Base-by-base conservation (phyloP, 2,113 vertebrate genomes). In the Tetraodon nigroviridis region DNA sequence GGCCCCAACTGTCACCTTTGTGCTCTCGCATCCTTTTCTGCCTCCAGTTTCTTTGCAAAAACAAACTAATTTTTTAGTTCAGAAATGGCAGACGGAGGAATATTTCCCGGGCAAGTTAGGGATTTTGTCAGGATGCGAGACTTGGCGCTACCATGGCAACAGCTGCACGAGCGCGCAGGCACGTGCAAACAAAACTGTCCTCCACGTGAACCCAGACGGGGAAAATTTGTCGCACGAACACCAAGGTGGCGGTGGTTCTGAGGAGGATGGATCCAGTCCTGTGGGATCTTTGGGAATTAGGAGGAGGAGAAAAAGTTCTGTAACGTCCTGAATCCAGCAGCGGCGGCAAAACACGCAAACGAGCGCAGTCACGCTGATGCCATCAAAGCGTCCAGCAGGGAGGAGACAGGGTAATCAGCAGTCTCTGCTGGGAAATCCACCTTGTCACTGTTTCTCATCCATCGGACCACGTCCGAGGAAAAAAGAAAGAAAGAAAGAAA, bases 21-120 rank as follows among this genome's bases (percentile, higher is more conserved):
- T 5, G 24, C 24, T 24, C 24, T 24, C 5, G 24, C 3, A 24
- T 24, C 29, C 8, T 32, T 32, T 32, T 7, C 5, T 8, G 8
- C 29, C 29, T 32, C 8, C 8, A 22, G 11, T 52, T 18, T 40
- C 4, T 16, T 29, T 15, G 8, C 4, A 24, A 15, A 46, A 7
- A 22, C 5, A 8, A 8, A 53, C 46, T 40, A 47, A 47, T 17
- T 17, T n/a, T 24, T 47, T 2, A 47, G 3, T n/a, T 17, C 7
- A 47, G 45, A 8, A 16, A n/a, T 42, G 12, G 29, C 53, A 69
- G 54, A 21, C 32, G 51, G 55, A 52, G 8, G 29, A 53, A 58
- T 21, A 61, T 42, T 58, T 45, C 46, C 12, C 13, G 51, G 54
- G 44, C 68, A 75, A 78, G 77, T 71, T 78, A 61, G 73, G 65